A percentile compares a stretch with the other conserved stretches of the same genome.
Conservation (phyloP, 2,113 vertebrate species). For the Phalacrocorax aristotelis region DNA sequence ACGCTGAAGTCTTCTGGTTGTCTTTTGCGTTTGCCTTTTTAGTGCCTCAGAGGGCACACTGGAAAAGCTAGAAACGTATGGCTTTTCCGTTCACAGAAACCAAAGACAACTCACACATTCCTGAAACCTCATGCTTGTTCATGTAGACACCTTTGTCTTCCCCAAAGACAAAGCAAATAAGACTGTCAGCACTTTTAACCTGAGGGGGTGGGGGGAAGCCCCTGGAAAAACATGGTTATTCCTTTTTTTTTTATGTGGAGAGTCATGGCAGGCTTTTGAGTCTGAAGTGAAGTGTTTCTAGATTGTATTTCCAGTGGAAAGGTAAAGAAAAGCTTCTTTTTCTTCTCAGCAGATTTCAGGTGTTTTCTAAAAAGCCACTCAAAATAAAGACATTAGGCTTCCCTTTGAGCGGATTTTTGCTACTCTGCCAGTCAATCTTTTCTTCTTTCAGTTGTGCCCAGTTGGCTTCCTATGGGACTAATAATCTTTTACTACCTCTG, state of each 20-base stretch:
- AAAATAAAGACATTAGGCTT: background rate
- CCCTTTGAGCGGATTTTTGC: background rate
- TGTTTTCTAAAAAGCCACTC: background rate
- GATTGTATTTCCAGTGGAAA: background rate
- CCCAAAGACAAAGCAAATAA: background rate
- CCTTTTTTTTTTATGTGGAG: background rate
- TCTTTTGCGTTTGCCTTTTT: background rate
- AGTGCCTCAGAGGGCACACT: background rate
- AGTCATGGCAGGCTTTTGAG: background rate
- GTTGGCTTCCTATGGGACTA: background rate
- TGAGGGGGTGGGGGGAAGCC: too few relatives aligned
- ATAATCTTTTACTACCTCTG: background rate
- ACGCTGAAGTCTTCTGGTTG: background rate
- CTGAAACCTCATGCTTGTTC: background rate
- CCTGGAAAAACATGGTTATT: background rate
- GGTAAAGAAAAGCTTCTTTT: background rate
- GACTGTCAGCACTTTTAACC: background rate
- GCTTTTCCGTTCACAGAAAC: background rate
- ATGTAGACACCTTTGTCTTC: background rate
- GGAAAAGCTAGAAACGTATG: background rate
- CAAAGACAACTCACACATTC: background rate
- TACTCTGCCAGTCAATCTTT: background rate
- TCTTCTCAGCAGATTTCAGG: background rate
- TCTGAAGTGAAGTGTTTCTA: background rate
- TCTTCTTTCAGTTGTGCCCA: background rate